Base-by-base conservation (phyloP, 2,888 invertebrate species). In the Alsophila aescularia region DNA sequence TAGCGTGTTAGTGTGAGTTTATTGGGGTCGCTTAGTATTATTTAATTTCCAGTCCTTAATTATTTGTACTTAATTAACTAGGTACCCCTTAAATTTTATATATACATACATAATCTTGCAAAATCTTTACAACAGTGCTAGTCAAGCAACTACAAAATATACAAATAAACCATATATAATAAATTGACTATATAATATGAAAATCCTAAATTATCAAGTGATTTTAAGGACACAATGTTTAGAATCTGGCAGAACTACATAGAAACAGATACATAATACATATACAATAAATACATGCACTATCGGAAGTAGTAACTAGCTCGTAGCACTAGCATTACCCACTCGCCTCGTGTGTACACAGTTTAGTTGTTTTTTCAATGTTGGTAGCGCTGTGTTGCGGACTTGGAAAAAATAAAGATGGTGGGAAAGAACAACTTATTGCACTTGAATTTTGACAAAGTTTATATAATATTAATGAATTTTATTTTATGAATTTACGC, bases 321-420 rank as follows among this genome's bases (percentile, higher is more conserved):
- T 47, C 53, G 65, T 63, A 54, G 50, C 59, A 61, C 63, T 63
- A 66, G 65, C 65, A 66, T 63, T 52, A 66, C 63, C 63, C 61
- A 60, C 56, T 61, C 58, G 65, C 53, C 62, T 61, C 57, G 65
- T 58, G 55, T 50, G 52, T 34, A 52, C 37, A 12, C 34, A 45
- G 37, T 52, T 52, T 40, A 49, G 15, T 44, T 29, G 35, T n/a
- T 51, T 58, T 49, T 37, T 56, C 56, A 60, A 60, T 54, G 56
- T 61, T 54, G 77, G 79, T 75, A 73, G 82, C 85, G 85, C 83
- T 77, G 82, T 75, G 81, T 70, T 75, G 79, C 78, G 77, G 76
- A 69, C 68, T 66, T 62, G 66, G 66, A 75, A 73, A 65, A 73
- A 62, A 64, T 66, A 71, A 73, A 73, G 57, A 67, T 61, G 51